Evolutionary conservation across 2,888 invertebrate species (phyloP), one percentile per base, ranked within the genome.

Genomic region (Rhagonycha lutea): DNA sequence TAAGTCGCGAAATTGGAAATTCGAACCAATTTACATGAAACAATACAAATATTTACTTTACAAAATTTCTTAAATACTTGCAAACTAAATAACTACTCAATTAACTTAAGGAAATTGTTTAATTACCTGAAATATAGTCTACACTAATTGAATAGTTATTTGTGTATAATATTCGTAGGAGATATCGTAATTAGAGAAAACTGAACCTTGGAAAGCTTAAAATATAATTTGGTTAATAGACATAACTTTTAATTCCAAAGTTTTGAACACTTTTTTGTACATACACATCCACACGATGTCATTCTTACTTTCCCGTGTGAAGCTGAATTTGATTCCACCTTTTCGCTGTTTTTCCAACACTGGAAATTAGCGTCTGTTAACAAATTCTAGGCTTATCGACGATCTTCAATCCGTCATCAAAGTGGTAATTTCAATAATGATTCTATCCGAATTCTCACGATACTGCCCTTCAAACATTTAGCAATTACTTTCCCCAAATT

Each of bases 1-100:
- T n/a, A 24, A 65, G 26, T 24, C 24, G 63, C 18, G 63, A 65
- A 65, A n/a, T 47, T 47, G 47, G 47, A 47, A 47, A 47, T 47
- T n/a, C n/a, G n/a, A n/a, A 47, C 12, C 47, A 73, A 76, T 78
- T 76, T 74, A 78, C 76, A 75, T 76, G 75, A 68, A 62, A 61
- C 75, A 70, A 62, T n/a, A n/a, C 61, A 62, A 47, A 69, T 75
- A 73, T 77, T 74, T 75, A 75, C 69, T 75, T 72, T 47, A 69
- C 69, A 61, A 78, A 75, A 73, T 75, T 75, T 70, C 47, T 47
- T 47, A 47, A 47, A 47, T 47, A n/a, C n/a, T 47, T 47, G n/a
- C 47, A 7, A 47, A 47, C 28, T 28, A 28, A n/a, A 28, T 28
- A 28, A 28, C 47, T 47, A 47, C 47, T 47, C 47, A n/a, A 47